Percentiles rank a stretch among this genome's conserved stretches.
Evolutionary conservation across 2,797 vertebrate genomes (phyloP).

Genomic region (Crocodylus rhombifer): DNA sequence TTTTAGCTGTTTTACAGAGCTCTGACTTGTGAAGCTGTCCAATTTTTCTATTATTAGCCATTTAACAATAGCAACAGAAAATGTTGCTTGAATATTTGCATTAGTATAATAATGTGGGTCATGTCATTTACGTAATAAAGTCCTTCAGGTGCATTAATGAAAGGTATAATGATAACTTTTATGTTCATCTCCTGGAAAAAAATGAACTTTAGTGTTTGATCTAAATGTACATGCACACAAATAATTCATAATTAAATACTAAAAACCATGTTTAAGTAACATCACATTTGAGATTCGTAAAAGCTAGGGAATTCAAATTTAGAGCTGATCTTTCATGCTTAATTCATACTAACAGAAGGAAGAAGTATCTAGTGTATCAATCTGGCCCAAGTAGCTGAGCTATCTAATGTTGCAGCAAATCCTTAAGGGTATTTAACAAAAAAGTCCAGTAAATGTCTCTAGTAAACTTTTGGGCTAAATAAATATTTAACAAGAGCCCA

Average conservation of each 20-base stretch:
- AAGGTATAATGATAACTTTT: background rate
- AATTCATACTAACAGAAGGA: background rate
- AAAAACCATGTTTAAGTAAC: background rate
- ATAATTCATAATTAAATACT: background rate
- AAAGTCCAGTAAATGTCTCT: background rate
- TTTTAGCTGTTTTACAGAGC: background rate
- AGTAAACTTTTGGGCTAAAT: background rate
- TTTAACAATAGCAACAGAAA: background rate
- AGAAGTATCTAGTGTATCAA: accelerated
- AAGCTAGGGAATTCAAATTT: background rate
- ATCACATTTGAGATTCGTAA: accelerated
- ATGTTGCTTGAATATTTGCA: background rate
- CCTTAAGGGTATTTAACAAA: background rate
- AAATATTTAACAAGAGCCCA: background rate
- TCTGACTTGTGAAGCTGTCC: background rate
- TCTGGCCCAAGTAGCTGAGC: accelerated
- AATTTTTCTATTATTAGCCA: background rate
- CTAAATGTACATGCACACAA: background rate
- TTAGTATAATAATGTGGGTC: background rate
- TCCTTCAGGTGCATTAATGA: background rate
- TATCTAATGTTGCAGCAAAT: background rate
- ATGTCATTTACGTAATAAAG: background rate
- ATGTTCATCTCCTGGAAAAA: accelerated
- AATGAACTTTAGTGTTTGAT: background rate
- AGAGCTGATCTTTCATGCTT: background rate